A percentile compares a stretch with the other conserved stretches of the same genome.
phyloP scores from a whole-genome alignment of 2,797 vertebrate species.

The Emys orbicularis region DNA sequence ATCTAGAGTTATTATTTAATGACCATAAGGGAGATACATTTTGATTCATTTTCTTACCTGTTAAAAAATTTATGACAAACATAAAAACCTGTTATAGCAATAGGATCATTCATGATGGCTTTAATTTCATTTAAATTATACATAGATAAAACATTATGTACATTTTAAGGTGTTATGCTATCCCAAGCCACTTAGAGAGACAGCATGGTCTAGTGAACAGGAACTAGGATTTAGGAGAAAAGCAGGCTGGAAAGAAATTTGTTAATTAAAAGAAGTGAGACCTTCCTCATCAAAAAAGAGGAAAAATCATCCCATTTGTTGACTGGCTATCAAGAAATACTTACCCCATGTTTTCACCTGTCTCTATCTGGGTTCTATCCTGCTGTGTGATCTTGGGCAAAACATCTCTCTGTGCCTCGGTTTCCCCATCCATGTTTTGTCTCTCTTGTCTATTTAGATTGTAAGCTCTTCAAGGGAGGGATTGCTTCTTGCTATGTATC shows the following conservation, averaged over 20 bases:
- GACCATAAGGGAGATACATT: slow-evolving; percentile 52
- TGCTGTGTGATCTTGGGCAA: neutral
- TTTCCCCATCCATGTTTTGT: neutral
- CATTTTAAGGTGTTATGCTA: slow-evolving; percentile 51
- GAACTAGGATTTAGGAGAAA: neutral
- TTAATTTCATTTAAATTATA: slow-evolving; percentile 72
- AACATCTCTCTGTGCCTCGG: neutral
- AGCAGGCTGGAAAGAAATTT: neutral
- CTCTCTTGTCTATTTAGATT: neutral
- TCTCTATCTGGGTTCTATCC: neutral
- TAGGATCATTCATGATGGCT: slow-evolving; percentile 65
- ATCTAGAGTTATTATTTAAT: slow-evolving; percentile 71
- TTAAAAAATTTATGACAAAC: slow-evolving; percentile 76
- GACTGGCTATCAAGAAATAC: neutral
- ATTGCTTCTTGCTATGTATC: neutral
- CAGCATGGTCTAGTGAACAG: neutral
- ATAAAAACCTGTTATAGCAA: slow-evolving; percentile 66
- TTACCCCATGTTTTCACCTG: neutral
- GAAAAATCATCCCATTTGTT: neutral
- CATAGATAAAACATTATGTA: slow-evolving; percentile 68
- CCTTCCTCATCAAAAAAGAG: neutral
- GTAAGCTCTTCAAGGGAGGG: neutral
- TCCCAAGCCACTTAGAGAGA: slow-evolving; percentile 13
- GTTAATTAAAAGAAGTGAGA: neutral
- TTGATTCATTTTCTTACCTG: slow-evolving; percentile 62